Evolutionary conservation across 2,888 invertebrate genomes (phyloP), one percentile per base, ranked within the genome.

Genomic region (Aleiodes leptofemur): DNA sequence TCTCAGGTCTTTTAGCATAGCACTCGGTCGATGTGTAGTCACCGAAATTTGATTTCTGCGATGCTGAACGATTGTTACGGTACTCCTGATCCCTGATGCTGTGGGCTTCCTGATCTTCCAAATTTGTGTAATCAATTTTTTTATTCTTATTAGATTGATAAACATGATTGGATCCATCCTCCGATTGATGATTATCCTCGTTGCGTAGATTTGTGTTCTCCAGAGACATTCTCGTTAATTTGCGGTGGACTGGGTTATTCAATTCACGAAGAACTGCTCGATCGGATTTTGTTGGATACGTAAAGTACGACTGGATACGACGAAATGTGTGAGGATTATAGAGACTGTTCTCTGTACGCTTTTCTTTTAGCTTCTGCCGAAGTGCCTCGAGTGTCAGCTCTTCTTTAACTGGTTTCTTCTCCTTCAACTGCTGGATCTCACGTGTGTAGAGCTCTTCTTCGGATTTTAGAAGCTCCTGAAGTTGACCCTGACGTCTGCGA

Each of bases 301-400:
- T 80, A 56, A 82, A 82, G 56, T 83, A 82, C 13, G 82, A 82
- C 29, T 85, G 84, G 9, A 83, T 78, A 61, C 83, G 79, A 14
- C 82, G 81, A 31, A 82, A 80, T 13, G 82, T 78, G n/a, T 59
- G 78, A 0, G 87, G 87, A 23, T 81, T 73, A 71, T 87, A 87
- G 2, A 88, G 79, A 76, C 80, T 82, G n/a, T 83, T 80, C 55
- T 88, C 88, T 3, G 83, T 81, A 6, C 79, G 82, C 77, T 83
- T 85, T 69, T 86, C 84, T 43, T 81, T 77, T 14, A 86, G 72
- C 73, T 82, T 84, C n/a, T 82, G 80, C 23, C 73, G 79, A n/a
- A 87, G 61, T 5, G 72, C 77, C 55, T 86, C 84, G 56, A 85
- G 76, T 2, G 84, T 78, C 7, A 76, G 61, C 29, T 77, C 23